These are phyloP conservation scores for Acholoe squamosa DNA, from an alignment of 2,888 invertebrate species.

Conservation along the genomic window DNA sequence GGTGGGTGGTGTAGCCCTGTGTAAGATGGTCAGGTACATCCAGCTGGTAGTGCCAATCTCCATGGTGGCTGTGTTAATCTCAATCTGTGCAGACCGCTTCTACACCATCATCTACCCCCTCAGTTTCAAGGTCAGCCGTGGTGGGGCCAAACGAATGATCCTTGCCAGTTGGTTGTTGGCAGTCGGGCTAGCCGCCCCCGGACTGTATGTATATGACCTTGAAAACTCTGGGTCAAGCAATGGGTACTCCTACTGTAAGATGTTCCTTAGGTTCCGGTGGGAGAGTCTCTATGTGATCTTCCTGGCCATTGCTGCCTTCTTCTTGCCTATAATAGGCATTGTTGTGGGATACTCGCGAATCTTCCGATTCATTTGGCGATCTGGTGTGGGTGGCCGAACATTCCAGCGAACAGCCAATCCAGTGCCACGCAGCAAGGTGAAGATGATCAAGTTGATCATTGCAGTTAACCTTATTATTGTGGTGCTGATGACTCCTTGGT, in stretches of 20 bases:
- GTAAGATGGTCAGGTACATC: slow-evolving; percentile 76
- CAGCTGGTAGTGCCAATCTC: slow-evolving; percentile 73
- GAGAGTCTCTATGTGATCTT: slow-evolving; percentile 73
- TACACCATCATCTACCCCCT: slow-evolving; percentile 82
- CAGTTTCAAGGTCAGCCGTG: slow-evolving; percentile 81
- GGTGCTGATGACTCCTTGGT: slow-evolving; percentile 73
- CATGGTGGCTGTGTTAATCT: slow-evolving; percentile 75
- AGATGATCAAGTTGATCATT: slow-evolving; percentile 81
- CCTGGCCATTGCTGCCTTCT: slow-evolving; percentile 71
- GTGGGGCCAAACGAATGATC: slow-evolving; percentile 79
- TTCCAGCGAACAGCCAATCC: slow-evolving; percentile 77
- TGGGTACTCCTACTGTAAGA: slow-evolving; percentile 70
- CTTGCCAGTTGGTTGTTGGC: slow-evolving; percentile 73
- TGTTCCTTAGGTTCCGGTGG: slow-evolving; percentile 68
- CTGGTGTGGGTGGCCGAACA: slow-evolving; percentile 70
- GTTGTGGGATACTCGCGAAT: slow-evolving; percentile 74
- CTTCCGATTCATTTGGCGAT: slow-evolving; percentile 76
- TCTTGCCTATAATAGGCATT: slow-evolving; percentile 74
- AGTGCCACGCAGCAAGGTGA: slow-evolving; percentile 80
- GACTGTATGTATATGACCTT: slow-evolving; percentile 76
- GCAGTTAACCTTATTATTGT: slow-evolving; percentile 72
- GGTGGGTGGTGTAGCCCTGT: slow-evolving; percentile 75
- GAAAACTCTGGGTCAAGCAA: slow-evolving; percentile 10
- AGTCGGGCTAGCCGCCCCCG: slow-evolving; percentile 72
- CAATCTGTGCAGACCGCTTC: slow-evolving; percentile 80